Base-by-base conservation (phyloP, 2,888 invertebrate species). In the Dicyrtoma fusca region DNA sequence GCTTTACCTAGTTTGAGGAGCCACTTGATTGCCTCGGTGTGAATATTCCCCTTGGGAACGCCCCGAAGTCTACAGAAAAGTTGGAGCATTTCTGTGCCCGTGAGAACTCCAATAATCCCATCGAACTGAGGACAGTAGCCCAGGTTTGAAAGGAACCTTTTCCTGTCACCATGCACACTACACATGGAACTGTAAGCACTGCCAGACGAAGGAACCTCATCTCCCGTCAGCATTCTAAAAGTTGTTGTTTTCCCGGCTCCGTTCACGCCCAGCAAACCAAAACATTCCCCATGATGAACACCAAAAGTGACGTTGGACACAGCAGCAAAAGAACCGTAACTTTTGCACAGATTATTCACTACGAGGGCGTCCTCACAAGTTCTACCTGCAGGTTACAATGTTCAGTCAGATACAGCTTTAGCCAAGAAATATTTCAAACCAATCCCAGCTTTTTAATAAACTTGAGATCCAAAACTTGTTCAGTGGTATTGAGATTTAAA, bases 51-150 rank as follows among this genome's bases (percentile, higher is more conserved):
- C 1, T 4, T 45, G 23, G 42, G 82, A 21, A 92, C 87, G 0
- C 94, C 94, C 6, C 92, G 87, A 62, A 95, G 84, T n/a, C 88
- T 84, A 1, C 91, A 91, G 84, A 92, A 89, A 74, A 92, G 85
- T 61, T 83, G 84, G 63, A 96, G 84, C 81, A 91, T 90, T 82
- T 94, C 89, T 71, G 86, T 84, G 0, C 92, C 91, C 11, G 92
- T 91, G 82, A 93, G 86, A 80, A 90, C 90, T 69, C 87, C 88
- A 81, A 94, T 91, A 51, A 95, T 84, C 0, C 93, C 92, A 84
- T 91, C 90, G 83, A 90, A 90, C 85, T 96, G 96, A 0, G 96
- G 95, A 83, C 96, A 80, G 53, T 80, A 80, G 1, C 78, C 79
- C 64, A 80, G 79, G 44, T 72, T 74, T 8, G 76, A 65, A 3